phyloP scores from a whole-genome alignment of 2,888 invertebrate genomes.

The Drosophila birchii region DNA sequence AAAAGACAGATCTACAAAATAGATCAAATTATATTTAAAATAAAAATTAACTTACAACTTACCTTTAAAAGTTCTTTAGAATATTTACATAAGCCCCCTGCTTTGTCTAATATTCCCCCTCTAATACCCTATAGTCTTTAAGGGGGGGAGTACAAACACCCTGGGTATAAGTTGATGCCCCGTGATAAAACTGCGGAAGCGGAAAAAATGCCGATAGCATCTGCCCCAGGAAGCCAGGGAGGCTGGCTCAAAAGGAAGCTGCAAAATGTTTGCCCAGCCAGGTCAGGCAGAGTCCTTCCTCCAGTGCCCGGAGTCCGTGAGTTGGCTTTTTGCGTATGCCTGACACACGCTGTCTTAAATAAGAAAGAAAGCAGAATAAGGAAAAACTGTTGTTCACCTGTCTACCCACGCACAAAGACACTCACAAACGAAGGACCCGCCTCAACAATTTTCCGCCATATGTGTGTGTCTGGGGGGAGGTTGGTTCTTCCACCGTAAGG shows the following conservation, averaged over 20 bases:
- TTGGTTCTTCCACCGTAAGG: background rate
- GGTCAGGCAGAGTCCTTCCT: slow-evolving; percentile 32
- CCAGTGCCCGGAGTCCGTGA: background rate
- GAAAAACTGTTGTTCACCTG: slow-evolving; percentile 72
- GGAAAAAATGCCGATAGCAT: slow-evolving; percentile 71
- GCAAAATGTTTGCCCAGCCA: slow-evolving; percentile 44
- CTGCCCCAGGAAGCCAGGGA: slow-evolving; percentile 33
- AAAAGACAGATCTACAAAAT: background rate
- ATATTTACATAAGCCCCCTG: background rate
- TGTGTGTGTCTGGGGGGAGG: background rate
- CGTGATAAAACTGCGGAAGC: slow-evolving; percentile 80
- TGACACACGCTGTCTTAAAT: slow-evolving; percentile 61
- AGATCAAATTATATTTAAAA: background rate
- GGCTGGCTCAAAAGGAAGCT: slow-evolving; percentile 32
- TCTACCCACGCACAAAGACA: slow-evolving; percentile 43
- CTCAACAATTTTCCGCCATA: slow-evolving; percentile 48
- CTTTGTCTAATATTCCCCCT: background rate
- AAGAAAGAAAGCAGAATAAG: slow-evolving; percentile 36
- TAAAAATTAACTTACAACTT: background rate
- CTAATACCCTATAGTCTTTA: background rate
- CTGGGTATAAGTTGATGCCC: slow-evolving; percentile 53
- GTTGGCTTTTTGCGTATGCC: slow-evolving; percentile 65
- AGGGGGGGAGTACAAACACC: background rate
- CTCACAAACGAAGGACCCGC: slow-evolving; percentile 49
- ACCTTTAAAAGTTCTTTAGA: too few species aligned